Percentiles rank a stretch among this genome's conserved stretches.
Conservation (phyloP, 2,797 vertebrate species). For the Pygocentrus nattereri region DNA sequence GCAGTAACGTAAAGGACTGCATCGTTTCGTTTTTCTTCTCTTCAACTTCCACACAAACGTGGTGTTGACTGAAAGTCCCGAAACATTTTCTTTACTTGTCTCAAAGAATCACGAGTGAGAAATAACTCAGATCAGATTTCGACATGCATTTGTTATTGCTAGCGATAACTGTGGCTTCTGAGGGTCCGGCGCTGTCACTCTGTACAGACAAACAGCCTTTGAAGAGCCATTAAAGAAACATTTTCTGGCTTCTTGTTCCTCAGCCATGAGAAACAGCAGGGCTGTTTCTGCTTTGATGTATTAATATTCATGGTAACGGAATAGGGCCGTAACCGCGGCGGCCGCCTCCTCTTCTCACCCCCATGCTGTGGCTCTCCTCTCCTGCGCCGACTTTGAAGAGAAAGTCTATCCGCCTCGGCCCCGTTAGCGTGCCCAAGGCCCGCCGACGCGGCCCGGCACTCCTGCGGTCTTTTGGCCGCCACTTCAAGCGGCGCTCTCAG, state of each 20-base stretch:
- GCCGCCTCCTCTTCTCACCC: constrained; percentile 37
- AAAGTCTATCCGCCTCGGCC: constrained; percentile 23
- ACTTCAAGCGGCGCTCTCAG: constrained; percentile 45
- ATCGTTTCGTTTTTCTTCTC: no score
- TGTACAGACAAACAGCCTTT: background rate
- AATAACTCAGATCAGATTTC: background rate
- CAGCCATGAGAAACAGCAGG: constrained; percentile 7
- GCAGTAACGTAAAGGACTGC: no score
- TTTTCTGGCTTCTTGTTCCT: constrained; percentile 5
- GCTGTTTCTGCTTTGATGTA: constrained; percentile 31
- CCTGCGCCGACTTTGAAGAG: constrained; percentile 36
- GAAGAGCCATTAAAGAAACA: background rate
- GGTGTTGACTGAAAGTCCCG: no score
- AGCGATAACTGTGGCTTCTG: background rate
- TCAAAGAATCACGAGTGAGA: background rate
- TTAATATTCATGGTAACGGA: constrained; percentile 58
- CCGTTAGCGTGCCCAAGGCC: constrained; percentile 13
- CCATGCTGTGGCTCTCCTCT: constrained; percentile 9
- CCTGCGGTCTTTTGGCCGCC: constrained; percentile 39
- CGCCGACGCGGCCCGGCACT: constrained; percentile 12
- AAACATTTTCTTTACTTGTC: background rate
- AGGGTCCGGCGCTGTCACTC: background rate
- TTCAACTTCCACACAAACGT: no score
- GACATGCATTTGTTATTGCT: background rate
- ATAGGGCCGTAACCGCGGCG: constrained; percentile 32